Evolutionary conservation across 1,140 invertebrate species (phyloP).

Genomic region (Heliconius melpomene): DNA sequence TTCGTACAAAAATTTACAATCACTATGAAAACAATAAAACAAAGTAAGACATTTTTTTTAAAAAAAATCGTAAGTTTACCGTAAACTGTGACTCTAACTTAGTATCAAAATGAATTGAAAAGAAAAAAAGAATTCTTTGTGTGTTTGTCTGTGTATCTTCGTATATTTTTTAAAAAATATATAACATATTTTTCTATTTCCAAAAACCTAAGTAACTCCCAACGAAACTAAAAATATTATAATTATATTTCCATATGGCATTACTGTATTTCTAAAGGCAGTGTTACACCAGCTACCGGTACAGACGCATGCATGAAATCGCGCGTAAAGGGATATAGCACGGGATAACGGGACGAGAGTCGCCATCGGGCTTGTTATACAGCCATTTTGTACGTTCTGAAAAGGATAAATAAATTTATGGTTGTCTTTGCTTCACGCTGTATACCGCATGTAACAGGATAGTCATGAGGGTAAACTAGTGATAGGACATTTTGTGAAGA

Average conservation of each 20-base stretch:
- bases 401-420: conserved; percentile 18
- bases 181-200: too few relatives aligned
- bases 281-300: conserved; percentile 58
- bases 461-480: too few relatives aligned
- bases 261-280: background rate
- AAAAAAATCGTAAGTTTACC: too few relatives aligned
- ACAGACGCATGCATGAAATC: conserved; percentile 70
- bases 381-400: conserved; percentile 55
- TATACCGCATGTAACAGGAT: too few relatives aligned
- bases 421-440: background rate
- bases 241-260: background rate
- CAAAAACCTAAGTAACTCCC: background rate
- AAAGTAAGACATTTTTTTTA: too few relatives aligned
- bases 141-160: too few relatives aligned
- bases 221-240: background rate
- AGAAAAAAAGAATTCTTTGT: too few relatives aligned
- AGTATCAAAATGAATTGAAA: too few relatives aligned
- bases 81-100: too few relatives aligned
- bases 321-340: conserved; percentile 62
- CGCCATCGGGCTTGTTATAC: conserved; percentile 53
- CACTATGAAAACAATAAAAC: background rate
- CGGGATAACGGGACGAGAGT: conserved; percentile 59
- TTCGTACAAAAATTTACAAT: background rate
- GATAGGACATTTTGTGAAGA: too few relatives aligned
- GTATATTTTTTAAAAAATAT: too few relatives aligned